Base-by-base conservation (phyloP, 2,888 invertebrate species). In the Apantesis nais region DNA sequence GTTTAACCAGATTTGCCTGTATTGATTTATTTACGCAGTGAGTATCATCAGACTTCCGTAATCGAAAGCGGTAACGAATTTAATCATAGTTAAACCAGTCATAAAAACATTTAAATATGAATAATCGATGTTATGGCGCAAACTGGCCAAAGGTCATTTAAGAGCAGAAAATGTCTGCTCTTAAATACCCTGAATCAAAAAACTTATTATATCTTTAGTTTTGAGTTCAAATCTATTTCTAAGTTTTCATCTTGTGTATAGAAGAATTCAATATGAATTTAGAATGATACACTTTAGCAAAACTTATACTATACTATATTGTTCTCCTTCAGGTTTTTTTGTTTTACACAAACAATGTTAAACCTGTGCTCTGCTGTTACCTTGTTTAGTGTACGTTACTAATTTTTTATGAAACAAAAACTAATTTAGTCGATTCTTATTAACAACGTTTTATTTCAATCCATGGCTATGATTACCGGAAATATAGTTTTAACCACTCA, bases 51-150 rank as follows among this genome's bases (percentile, higher is more conserved):
- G 58, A 4, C 58, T 58, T 58, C 58, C 58, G 58, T 58, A 58
- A 58, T 58, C 58, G 29, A 58, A 58, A 29, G 58, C 58, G 29
- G 29, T 58, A 58, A 58, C 58, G 29, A 58, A 58, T 58, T 58
- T 29, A 52, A 52, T 29, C 14, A 58, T 29, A 16, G 58, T 58
- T 58, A 16, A 58, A 58, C 58, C 58, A 58, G 29, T 58, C 58
- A 29, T 58, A 29, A 58, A 58, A 16, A 58, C 29, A 58, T 29
- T 58, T 58, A 58, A 58, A 58, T 58, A 16, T 55, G 55, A 25
- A 55, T 14, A 25, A 55, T 55, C 12, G 25, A 29, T 16, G 14
- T 58, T 58, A 29, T 29, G 7, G 16, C 29, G 29, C 7, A 14
- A 58, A 25, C 29, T 58, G 14, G 29, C 3, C 58, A 58, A 29